Base-by-base conservation (phyloP, 1,140 invertebrate species). In the Hyphantria cunea region DNA sequence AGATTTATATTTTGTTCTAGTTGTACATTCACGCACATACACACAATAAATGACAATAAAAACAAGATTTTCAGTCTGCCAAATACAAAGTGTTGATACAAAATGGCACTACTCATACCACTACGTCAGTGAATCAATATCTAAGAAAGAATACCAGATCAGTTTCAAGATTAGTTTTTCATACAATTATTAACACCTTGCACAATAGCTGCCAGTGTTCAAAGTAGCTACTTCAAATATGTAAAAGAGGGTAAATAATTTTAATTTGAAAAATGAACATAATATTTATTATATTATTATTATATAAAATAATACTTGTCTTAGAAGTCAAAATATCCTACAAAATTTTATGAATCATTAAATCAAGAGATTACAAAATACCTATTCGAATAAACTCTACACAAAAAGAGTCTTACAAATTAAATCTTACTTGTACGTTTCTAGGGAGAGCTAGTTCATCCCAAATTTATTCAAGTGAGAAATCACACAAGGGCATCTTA, bases 331-430 rank as follows among this genome's bases (percentile, higher is more conserved):
- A 82, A 80, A 68, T 59, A 75, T 77, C 85, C 82, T 82, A 86
- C 55, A 85, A 80, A 81, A 78, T 70, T 77, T 78, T 81, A 78
- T 76, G 49, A 80, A 89, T 71, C 72, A 85, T 80, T n/a, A 86
- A 88, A 86, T 84, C 77, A 84, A 74, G 83, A 87, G 84, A 89
- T 90, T 90, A 90, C 84, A 86, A 87, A 86, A 83, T 90, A 89
- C 83, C 79, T 90, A 87, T 82, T 69, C 78, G 70, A 81, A 82
- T 83, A 84, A 79, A 86, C 86, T 90, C 85, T 90, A 89, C 84
- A 58, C 82, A 88, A 82, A 84, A 87, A 83, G 66, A 76, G 82
- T 84, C 87, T 90, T 89, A 90, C 72, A 86, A 87, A 89, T 86
- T 87, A 86, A 80, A 82, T 74, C 84, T 86, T 86, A 89, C 72